Base-by-base conservation (phyloP, 1,140 invertebrate genomes). In the Pygmarrhopalites habei region DNA sequence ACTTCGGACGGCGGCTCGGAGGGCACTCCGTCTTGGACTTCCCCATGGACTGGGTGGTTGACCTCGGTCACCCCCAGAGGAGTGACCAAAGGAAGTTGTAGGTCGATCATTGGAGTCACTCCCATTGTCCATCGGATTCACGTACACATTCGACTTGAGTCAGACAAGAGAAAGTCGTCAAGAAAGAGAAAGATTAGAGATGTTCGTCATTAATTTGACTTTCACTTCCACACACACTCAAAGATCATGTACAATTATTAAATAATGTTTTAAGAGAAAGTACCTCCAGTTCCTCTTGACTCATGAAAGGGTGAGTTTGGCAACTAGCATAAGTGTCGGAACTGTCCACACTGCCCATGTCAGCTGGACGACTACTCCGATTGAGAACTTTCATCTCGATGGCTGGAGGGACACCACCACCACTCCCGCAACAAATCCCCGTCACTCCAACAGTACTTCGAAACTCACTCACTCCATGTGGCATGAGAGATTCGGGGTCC, bases 281-380 rank as follows among this genome's bases (percentile, higher is more conserved):
- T n/a, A n/a, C n/a, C n/a, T n/a, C n/a, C n/a, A n/a, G n/a, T n/a
- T n/a, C n/a, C n/a, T n/a, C n/a, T n/a, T n/a, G n/a, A n/a, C n/a
- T n/a, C 76, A 87, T 84, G 78, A 89, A 93, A 71, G 90, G 91
- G 79, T 95, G 91, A 67, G 92, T 95, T 79, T 91, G 87, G 80
- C 92, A 97, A 77, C 90, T 94, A 74, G 90, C 90, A 78, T 92
- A 97, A 59, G 92, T 96, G 78, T 95, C 92, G 29, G 87, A 89
- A 72, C 87, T 90, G 72, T 89, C 87, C 44, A 89, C 82, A 73
- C 85, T 88, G 56, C 84, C 86, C 62, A 86, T 76, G 58, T 89
- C 86, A 58, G 72, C 72, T n/a, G 59, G 66, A 41, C 57, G 55
- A 43, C 25, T 62, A 41, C 44, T 64, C 52, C 35, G 32, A 58